Evolutionary conservation across 2,797 vertebrate genomes (phyloP), one percentile per base, ranked within the genome.

Genomic region (Taeniopygia guttata): DNA sequence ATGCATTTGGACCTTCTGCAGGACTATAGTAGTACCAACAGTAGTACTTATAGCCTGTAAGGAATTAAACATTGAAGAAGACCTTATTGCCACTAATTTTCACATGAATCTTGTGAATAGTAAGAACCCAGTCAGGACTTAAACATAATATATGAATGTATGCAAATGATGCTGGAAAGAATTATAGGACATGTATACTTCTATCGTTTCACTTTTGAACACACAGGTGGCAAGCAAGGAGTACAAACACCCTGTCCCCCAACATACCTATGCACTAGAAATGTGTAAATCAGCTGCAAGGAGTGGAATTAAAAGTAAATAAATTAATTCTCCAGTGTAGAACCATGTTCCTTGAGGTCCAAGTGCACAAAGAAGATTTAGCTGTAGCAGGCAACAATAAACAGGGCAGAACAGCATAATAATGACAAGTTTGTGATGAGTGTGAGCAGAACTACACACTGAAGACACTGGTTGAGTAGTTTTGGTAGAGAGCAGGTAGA

Each of bases 1-100:
- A 89, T 69, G 5, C 6, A 43, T 29, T 48, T 10, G 8, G 60
- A 51, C 5, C 32, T 58, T 26, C 36, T 43, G 19, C 5, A 49
- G 34, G 16, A 17, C 11, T 76, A 43, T 7, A 78, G 48, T 9
- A 48, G 22, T 42, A 23, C 38, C 13, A 67, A 59, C 12, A 11
- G 34, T 42, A n/a, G 18, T 26, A 49, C 5, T 19, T 15, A n/a
- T 7, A 34, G 10, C 0, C 34, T 43, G 32, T 59, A 74, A 90
- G 80, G 55, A 95, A 95, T 83, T 93, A 92, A 76, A 93, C 87
- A 72, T 27, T 68, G 19, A 18, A 81, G 62, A 92, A 88, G 30
- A 68, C 89, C 40, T 95, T 89, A 64, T 80, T 89, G 25, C 22
- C 72, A 83, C 55, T 81, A 86, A 75, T 68, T 90, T 96, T 90